These are phyloP conservation scores for Myocastor coypus DNA, from an alignment of 2,113 vertebrate species.

Conservation along the genomic window DNA sequence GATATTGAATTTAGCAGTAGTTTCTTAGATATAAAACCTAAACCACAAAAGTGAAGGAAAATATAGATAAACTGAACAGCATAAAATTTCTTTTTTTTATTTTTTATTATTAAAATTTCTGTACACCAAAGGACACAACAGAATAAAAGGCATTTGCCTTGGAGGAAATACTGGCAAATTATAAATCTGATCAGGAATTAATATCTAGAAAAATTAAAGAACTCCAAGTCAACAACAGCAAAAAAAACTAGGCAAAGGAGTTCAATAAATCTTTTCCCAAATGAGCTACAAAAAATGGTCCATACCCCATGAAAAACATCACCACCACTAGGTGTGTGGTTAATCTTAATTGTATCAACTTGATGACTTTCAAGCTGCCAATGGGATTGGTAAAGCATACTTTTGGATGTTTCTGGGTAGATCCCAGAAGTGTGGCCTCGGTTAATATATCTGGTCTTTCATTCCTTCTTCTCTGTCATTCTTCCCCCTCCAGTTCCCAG, in stretches of 20 bases:
- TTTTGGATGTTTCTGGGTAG: background rate
- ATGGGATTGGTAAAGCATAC: background rate
- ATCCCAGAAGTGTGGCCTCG: background rate
- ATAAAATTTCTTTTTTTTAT: too few species aligned
- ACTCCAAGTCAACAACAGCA: background rate
- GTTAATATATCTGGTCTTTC: background rate
- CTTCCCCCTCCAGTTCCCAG: background rate
- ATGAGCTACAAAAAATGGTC: background rate
- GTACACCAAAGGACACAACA: background rate
- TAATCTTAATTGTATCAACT: background rate
- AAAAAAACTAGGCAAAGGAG: background rate
- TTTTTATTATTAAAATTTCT: background rate
- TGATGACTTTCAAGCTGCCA: background rate
- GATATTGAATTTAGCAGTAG: background rate
- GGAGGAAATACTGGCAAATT: background rate
- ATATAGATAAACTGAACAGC: background rate
- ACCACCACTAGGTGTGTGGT: background rate
- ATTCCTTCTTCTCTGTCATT: background rate
- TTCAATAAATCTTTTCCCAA: background rate
- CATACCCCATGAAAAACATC: background rate
- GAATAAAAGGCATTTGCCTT: background rate
- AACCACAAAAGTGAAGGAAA: background rate
- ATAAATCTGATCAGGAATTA: background rate
- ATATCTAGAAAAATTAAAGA: background rate
- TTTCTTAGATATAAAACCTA: background rate